Evolutionary conservation across 2,797 vertebrate genomes (phyloP).

Genomic region (Meda fulgida): DNA sequence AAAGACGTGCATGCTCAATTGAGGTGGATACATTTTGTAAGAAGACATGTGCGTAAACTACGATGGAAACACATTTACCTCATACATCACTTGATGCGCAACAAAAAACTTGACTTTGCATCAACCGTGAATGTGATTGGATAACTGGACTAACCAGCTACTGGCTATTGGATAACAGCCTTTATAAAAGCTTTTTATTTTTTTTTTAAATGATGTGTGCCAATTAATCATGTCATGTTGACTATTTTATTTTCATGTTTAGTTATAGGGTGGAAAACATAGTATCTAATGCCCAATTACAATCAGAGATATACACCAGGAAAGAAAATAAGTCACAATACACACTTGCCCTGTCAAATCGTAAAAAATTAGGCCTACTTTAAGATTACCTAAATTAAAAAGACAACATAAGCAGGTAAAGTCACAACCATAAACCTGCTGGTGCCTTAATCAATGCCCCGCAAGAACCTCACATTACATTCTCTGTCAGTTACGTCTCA

Average conservation of each 20-base stretch:
- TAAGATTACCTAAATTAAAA: conserved; percentile 25
- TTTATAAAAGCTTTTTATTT: not conserved
- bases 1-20: no score
- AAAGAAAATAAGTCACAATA: not conserved
- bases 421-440: conserved; percentile 24
- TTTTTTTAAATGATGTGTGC: not conserved
- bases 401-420: conserved; percentile 37
- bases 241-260: not conserved
- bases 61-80: not conserved
- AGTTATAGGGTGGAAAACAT: not conserved
- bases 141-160: not conserved
- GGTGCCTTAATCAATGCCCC: conserved; percentile 27
- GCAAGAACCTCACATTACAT: conserved; percentile 34
- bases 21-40: not conserved
- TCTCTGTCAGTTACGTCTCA: conserved; percentile 42
- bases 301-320: not conserved
- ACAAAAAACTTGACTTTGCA: not conserved
- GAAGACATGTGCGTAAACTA: not conserved
- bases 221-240: not conserved
- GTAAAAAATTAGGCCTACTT: conserved; percentile 26
- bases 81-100: not conserved
- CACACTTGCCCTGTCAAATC: conserved; percentile 2
- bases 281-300: not conserved
- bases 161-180: not conserved
- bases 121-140: not conserved